These are phyloP conservation scores for Drosophila chauvacae DNA, from an alignment of 1,140 invertebrate genomes.

Conservation along the genomic window DNA sequence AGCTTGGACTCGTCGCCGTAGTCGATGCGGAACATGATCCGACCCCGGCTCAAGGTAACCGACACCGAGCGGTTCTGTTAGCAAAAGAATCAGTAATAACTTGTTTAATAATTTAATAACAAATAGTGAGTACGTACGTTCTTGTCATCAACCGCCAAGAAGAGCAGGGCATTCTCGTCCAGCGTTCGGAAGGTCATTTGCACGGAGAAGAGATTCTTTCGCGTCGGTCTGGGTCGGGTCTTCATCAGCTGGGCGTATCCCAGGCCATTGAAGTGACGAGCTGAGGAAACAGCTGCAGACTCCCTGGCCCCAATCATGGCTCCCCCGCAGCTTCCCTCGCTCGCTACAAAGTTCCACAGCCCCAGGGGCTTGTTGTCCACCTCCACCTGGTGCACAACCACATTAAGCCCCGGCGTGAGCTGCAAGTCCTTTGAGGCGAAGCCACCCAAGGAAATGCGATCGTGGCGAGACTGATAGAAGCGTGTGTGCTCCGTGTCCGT, in stretches of 20 bases:
- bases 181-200: slow-evolving; percentile 93
- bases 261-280: slow-evolving; percentile 89
- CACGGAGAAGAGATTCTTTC: slow-evolving; percentile 90
- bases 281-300: slow-evolving; percentile 64
- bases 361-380: slow-evolving; percentile 92
- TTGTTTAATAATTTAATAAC: not conserved
- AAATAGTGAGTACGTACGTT: slow-evolving; percentile 85
- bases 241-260: slow-evolving; percentile 91
- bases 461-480: slow-evolving; percentile 80
- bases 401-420: slow-evolving; percentile 87
- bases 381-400: slow-evolving; percentile 91
- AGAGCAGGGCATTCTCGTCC: slow-evolving; percentile 94
- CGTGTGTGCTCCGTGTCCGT: slow-evolving; percentile 76
- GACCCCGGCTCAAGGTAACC: slow-evolving; percentile 90
- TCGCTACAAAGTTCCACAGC: slow-evolving; percentile 93
- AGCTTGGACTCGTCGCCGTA: slow-evolving; percentile 88
- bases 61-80: slow-evolving; percentile 91
- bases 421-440: slow-evolving; percentile 83
- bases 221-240: slow-evolving; percentile 87
- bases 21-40: slow-evolving; percentile 90
- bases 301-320: slow-evolving; percentile 79
- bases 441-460: slow-evolving; percentile 87
- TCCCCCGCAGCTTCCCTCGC: slow-evolving; percentile 87
- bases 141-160: slow-evolving; percentile 90
- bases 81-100: too few species aligned